Conservation (phyloP, 1,140 invertebrate genomes). For the Diorhabda elongata region DNA sequence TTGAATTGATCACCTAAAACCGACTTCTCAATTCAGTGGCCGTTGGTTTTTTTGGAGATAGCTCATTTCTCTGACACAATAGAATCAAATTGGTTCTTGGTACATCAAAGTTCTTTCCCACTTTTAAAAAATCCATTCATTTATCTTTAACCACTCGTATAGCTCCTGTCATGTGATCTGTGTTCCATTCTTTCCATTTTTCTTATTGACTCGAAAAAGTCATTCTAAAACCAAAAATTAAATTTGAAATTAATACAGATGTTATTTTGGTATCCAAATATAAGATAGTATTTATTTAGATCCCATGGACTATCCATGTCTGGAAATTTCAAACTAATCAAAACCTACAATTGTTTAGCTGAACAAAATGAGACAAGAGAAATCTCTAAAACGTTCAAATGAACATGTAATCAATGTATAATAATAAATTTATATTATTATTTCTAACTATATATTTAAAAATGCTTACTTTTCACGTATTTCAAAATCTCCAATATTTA, state of each 20-base stretch:
- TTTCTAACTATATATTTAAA: no score
- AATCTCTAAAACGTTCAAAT: no score
- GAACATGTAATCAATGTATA: no score
- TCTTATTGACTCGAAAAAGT: background rate
- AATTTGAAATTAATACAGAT: background rate
- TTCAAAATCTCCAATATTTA: no score
- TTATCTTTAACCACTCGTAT: background rate
- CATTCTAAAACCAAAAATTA: background rate
- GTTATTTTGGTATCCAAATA: no score
- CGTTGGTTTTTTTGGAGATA: background rate
- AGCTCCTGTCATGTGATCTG: background rate
- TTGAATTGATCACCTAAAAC: background rate
- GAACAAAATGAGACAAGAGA: no score
- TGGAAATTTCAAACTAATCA: no score
- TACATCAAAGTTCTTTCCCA: background rate
- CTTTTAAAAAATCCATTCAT: background rate
- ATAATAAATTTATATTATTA: no score
- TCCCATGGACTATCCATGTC: no score
- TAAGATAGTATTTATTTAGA: no score
- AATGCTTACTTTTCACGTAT: no score
- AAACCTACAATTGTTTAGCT: no score
- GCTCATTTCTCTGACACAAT: background rate
- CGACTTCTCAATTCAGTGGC: background rate
- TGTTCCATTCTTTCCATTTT: background rate
- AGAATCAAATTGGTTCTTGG: background rate